A percentile compares a stretch with the other conserved stretches of the same genome.
phyloP scores from a whole-genome alignment of 2,113 vertebrate genomes.

The Peromyscus maniculatus region DNA sequence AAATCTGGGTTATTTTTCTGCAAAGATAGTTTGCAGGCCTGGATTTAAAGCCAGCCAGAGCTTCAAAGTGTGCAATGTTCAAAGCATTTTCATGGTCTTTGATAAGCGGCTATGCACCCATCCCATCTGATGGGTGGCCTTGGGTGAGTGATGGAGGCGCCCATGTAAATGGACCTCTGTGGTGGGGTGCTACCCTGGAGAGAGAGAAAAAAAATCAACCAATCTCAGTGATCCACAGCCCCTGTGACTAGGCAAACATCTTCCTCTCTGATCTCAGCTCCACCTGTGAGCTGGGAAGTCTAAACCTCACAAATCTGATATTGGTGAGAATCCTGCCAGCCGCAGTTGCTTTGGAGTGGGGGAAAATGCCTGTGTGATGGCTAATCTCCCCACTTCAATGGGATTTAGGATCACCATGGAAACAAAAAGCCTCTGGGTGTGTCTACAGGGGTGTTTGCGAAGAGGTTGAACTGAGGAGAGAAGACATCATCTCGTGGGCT shows the following conservation, averaged over 20 bases:
- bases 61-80: not conserved
- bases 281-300: not conserved
- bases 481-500: not conserved
- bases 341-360: fast-evolving
- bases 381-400: not conserved
- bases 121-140: fast-evolving
- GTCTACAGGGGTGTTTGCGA: not conserved
- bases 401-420: not conserved
- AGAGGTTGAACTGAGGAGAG: not conserved
- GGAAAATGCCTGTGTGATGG: not conserved
- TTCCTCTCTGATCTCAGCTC: not conserved
- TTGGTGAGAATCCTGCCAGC: too few relatives aligned
- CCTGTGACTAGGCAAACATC: too few relatives aligned
- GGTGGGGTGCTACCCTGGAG: not conserved
- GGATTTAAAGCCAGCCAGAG: not conserved
- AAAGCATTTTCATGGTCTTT: not conserved
- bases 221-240: not conserved
- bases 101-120: fast-evolving
- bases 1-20: conserved; percentile 29
- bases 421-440: not conserved
- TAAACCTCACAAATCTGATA: too few relatives aligned
- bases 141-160: not conserved
- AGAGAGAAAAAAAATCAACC: not conserved
- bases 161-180: not conserved
- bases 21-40: not conserved